phyloP scores from a whole-genome alignment of 2,113 vertebrate species.

The Meleagris gallopavo region DNA sequence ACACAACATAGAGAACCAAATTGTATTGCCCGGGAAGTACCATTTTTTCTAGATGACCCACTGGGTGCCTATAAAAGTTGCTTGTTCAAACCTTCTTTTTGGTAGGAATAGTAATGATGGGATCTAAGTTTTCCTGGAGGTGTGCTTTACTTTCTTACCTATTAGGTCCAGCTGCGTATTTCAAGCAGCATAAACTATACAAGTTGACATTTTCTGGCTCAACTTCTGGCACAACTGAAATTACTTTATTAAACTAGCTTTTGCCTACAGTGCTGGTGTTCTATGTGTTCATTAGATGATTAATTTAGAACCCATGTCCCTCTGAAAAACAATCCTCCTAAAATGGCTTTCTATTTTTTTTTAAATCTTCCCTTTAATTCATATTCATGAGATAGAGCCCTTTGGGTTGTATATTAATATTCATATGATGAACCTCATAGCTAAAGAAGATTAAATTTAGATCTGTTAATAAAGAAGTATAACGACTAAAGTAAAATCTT shows the following conservation, averaged over 20 bases:
- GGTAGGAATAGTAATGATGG: neutral
- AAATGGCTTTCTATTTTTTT: neutral
- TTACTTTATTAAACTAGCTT: neutral
- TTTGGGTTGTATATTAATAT: neutral
- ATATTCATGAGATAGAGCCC: neutral
- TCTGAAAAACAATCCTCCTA: neutral
- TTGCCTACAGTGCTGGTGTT: neutral
- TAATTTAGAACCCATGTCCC: neutral
- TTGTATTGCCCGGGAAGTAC: neutral
- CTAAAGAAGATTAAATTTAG: neutral
- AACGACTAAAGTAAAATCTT: neutral
- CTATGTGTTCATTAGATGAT: neutral
- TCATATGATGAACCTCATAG: neutral
- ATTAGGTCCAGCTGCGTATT: neutral
- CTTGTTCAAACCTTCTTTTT: neutral
- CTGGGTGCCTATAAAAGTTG: neutral
- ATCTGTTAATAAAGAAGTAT: neutral
- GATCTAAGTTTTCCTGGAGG: neutral
- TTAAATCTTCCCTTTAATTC: neutral
- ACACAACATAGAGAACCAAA: neutral
- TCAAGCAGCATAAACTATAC: neutral
- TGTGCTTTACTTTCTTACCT: neutral
- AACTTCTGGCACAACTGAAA: neutral
- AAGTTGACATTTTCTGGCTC: neutral
- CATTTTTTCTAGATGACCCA: neutral